Percentiles rank a stretch among this genome's conserved stretches.
Evolutionary conservation across 2,888 invertebrate genomes (phyloP).

Genomic region (Encarsia formosa): DNA sequence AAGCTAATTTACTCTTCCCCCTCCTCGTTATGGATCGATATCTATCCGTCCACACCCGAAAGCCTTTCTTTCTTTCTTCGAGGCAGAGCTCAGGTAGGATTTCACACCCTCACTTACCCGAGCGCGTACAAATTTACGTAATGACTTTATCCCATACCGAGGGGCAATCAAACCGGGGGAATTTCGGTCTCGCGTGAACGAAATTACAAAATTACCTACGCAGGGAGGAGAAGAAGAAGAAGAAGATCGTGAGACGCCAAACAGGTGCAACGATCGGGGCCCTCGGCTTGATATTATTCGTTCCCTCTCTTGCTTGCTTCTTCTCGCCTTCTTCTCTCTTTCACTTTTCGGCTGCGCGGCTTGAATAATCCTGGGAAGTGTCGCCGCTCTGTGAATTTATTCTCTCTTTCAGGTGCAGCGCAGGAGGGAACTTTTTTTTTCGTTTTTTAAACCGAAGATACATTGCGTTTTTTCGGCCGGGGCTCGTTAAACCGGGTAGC

Average conservation of each 20-base stretch:
- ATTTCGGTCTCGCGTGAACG: conserved; percentile 11
- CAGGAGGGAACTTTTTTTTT: too few relatives aligned
- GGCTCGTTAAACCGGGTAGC: too few relatives aligned
- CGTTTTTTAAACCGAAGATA: too few relatives aligned
- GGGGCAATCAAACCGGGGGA: neutral
- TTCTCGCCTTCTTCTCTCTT: conserved; percentile 1
- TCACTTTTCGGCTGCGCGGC: neutral
- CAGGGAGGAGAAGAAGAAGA: conserved; percentile 6
- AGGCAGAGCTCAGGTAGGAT: too few relatives aligned
- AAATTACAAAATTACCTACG: conserved; percentile 19
- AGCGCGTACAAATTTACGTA: too few relatives aligned
- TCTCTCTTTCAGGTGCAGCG: too few relatives aligned
- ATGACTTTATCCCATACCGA: too few relatives aligned
- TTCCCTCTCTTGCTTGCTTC: neutral
- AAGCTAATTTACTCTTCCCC: neutral
- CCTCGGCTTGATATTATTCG: neutral
- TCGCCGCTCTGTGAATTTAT: neutral
- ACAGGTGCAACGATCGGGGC: conserved; percentile 13
- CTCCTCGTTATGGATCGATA: neutral
- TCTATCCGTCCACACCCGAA: too few relatives aligned
- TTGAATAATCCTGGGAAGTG: conserved; percentile 14
- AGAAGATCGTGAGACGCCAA: too few relatives aligned
- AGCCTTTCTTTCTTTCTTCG: too few relatives aligned
- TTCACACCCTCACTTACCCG: too few relatives aligned
- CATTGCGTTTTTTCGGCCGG: too few relatives aligned